phyloP scores from a whole-genome alignment of 2,797 vertebrate species.

The Enteromius anoplus region DNA sequence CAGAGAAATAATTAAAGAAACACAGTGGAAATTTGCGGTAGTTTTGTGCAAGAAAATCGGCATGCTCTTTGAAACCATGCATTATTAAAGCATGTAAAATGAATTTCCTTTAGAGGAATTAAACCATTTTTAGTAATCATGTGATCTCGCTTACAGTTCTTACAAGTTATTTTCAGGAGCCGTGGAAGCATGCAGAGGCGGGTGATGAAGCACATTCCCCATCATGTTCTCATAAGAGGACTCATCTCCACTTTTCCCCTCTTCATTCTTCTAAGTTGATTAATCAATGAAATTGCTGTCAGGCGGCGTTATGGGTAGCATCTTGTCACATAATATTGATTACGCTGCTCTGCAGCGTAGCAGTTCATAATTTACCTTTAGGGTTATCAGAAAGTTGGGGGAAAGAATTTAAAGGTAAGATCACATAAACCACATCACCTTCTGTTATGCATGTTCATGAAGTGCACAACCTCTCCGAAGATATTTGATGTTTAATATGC shows the following conservation, averaged over 20 bases:
- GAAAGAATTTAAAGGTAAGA: background rate
- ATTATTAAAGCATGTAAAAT: conserved; percentile 32
- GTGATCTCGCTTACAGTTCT: conserved; percentile 27
- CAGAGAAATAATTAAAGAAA: background rate
- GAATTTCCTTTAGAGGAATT: conserved; percentile 22
- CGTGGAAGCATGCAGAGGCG: conserved; percentile 27
- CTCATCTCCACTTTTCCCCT: conserved; percentile 47
- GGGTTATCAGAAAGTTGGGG: background rate
- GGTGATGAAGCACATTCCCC: conserved; percentile 50
- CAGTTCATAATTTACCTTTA: conserved; percentile 28
- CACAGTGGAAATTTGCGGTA: background rate
- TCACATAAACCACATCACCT: background rate
- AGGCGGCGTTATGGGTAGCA: conserved; percentile 46
- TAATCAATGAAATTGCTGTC: conserved; percentile 54
- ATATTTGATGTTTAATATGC: background rate
- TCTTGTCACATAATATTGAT: conserved; percentile 52
- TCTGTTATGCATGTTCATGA: background rate
- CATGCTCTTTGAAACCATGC: conserved; percentile 12
- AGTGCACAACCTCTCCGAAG: background rate
- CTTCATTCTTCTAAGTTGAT: conserved; percentile 58
- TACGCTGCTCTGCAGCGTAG: conserved; percentile 14
- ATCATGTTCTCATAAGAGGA: conserved; percentile 39
- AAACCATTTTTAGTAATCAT: conserved; percentile 37
- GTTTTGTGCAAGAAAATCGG: conserved; percentile 1
- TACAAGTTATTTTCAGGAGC: conserved; percentile 36